Conservation (phyloP, 2,888 invertebrate species). For the Cataglyphis cursor region DNA sequence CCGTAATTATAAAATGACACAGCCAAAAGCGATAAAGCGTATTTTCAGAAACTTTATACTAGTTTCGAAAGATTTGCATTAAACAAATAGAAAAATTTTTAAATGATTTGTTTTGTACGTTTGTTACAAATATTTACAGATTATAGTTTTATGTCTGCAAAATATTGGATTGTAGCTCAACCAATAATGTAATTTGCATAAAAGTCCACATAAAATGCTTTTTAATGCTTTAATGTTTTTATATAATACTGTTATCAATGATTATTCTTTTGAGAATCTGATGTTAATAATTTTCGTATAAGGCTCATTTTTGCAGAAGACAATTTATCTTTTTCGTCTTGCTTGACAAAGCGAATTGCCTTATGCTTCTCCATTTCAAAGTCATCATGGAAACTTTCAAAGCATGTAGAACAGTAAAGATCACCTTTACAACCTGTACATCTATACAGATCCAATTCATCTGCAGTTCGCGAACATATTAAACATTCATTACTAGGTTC, state of each 20-base stretch:
- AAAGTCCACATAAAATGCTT: not conserved
- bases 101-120: not conserved
- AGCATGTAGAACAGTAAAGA: constrained; percentile 93
- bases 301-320: constrained; percentile 24
- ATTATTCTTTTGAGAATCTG: not conserved
- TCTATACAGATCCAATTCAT: constrained; percentile 88
- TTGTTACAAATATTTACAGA: constrained; percentile 1
- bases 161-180: not conserved
- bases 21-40: constrained; percentile 16
- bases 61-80: not conserved
- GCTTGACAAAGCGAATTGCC: constrained; percentile 44
- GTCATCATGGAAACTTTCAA: constrained; percentile 90
- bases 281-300: constrained; percentile 18
- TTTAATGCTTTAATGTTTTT: not conserved
- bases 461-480: constrained; percentile 92
- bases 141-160: not conserved
- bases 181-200: not conserved
- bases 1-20: not conserved
- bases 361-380: constrained; percentile 87
- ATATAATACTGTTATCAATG: not conserved
- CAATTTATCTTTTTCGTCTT: constrained; percentile 15
- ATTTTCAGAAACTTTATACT: not conserved
- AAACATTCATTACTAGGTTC: constrained; percentile 90
- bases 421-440: constrained; percentile 94
- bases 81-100: not conserved